Conservation (phyloP, 2,113 vertebrate genomes). For the Scatophagus argus region DNA sequence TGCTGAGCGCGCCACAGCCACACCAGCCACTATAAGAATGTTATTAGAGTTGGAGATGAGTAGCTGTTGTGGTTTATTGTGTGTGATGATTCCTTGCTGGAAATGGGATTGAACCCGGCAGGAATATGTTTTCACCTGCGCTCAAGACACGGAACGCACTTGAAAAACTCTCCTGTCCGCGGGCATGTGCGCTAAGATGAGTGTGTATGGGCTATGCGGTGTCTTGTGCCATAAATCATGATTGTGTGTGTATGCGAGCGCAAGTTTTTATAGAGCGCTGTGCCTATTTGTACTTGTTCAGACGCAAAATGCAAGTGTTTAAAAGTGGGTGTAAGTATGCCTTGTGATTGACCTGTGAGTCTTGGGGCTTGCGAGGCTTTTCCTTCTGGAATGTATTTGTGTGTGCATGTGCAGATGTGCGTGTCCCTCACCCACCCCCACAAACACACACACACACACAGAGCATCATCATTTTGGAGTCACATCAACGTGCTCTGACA, state of each 20-base stretch:
- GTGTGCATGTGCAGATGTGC: background rate
- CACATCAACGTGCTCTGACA: conserved; percentile 71
- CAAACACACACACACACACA: conserved; percentile 20
- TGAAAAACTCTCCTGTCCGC: conserved; percentile 31
- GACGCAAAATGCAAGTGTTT: background rate
- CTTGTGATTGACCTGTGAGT: background rate
- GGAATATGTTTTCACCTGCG: background rate
- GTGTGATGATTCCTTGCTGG: background rate
- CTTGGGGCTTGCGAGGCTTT: background rate
- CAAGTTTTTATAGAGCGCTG: background rate
- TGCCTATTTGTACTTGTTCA: background rate
- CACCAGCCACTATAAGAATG: background rate
- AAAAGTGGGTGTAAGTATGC: background rate
- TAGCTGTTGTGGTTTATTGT: background rate
- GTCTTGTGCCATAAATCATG: background rate
- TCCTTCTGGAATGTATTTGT: background rate
- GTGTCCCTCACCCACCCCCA: conserved; percentile 27
- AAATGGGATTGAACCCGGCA: background rate
- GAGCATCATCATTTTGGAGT: conserved; percentile 60
- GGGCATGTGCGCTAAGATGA: background rate
- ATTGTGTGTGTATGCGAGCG: background rate
- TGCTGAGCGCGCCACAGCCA: background rate
- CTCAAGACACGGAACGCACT: conserved; percentile 19
- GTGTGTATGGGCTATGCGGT: background rate
- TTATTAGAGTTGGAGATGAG: background rate